Percentiles rank a stretch among this genome's conserved stretches.
Conservation (phyloP, 2,113 vertebrate species). For the Grus americana region DNA sequence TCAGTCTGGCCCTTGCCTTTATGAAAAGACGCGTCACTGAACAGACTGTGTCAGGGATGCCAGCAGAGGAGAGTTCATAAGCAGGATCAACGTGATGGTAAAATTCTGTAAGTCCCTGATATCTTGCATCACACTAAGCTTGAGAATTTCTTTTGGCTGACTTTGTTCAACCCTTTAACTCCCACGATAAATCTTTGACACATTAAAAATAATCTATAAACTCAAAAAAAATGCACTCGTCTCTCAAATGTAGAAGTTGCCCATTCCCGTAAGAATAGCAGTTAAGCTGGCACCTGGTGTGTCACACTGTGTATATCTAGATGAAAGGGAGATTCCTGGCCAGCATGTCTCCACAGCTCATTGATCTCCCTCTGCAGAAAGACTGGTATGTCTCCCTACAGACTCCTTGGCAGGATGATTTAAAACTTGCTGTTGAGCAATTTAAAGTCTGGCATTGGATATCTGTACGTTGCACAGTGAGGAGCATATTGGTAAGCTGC, state of each 20-base stretch:
- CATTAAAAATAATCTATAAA: conserved; percentile 63
- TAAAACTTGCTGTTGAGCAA: conserved; percentile 74
- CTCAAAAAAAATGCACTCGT: neutral
- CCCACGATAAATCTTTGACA: conserved; percentile 30
- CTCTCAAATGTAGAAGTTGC: conserved; percentile 38
- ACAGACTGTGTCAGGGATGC: neutral
- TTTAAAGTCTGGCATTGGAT: conserved; percentile 65
- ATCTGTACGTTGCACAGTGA: conserved; percentile 45
- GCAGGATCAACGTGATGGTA: neutral
- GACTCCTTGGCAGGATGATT: conserved; percentile 70
- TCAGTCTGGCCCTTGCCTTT: neutral
- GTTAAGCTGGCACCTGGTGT: conserved; percentile 63
- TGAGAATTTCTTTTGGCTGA: conserved; percentile 48
- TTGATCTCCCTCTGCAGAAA: conserved; percentile 74
- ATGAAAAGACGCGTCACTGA: neutral
- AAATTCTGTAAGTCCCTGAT: conserved; percentile 5
- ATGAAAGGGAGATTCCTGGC: conserved; percentile 72
- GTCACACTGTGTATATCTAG: conserved; percentile 66
- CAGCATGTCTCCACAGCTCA: conserved; percentile 74
- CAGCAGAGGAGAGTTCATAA: conserved; percentile 24
- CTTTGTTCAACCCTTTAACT: conserved; percentile 62
- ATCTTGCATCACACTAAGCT: conserved; percentile 48
- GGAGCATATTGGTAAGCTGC: conserved; percentile 46
- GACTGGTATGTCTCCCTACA: conserved; percentile 73
- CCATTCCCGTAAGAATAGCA: conserved; percentile 52